Percentiles rank a stretch among this genome's conserved stretches.
Evolutionary conservation across 2,888 invertebrate genomes (phyloP).

Genomic region (Drosophila borealis): DNA sequence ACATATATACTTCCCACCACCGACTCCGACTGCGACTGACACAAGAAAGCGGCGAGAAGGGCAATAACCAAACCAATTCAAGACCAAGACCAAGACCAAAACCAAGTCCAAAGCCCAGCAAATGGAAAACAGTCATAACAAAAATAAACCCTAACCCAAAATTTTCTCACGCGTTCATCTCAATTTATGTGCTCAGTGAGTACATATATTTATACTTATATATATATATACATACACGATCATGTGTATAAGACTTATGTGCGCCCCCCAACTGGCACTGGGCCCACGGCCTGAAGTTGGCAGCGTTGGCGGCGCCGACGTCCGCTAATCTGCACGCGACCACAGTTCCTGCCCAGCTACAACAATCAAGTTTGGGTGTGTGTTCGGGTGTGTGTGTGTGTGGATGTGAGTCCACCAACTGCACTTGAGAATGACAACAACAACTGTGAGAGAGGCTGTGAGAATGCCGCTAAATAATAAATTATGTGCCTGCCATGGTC

Average conservation of each 20-base stretch:
- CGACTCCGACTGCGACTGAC: slow-evolving; percentile 23
- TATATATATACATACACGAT: slow-evolving; percentile 15
- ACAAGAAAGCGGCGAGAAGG: slow-evolving; percentile 61
- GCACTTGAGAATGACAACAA: slow-evolving; percentile 45
- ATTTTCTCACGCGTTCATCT: slow-evolving; percentile 80
- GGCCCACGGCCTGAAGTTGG: background rate
- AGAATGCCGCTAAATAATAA: slow-evolving; percentile 50
- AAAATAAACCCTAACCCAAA: slow-evolving; percentile 52
- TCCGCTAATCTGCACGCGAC: slow-evolving; percentile 71
- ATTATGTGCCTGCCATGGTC: slow-evolving; percentile 22
- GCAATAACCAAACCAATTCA: slow-evolving; percentile 47
- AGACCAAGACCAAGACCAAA: slow-evolving; percentile 28
- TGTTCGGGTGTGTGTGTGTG: slow-evolving; percentile 4
- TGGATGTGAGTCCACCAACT: slow-evolving; percentile 21
- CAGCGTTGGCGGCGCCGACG: slow-evolving; percentile 53
- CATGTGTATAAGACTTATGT: slow-evolving; percentile 11
- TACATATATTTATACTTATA: slow-evolving; percentile 13
- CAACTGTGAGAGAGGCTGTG: slow-evolving; percentile 52
- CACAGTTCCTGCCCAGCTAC: slow-evolving; percentile 44
- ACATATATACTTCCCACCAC: slow-evolving; percentile 52
- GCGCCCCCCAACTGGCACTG: slow-evolving; percentile 15
- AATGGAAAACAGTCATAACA: slow-evolving; percentile 57
- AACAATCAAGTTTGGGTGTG: background rate
- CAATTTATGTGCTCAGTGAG: slow-evolving; percentile 64
- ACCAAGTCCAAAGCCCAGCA: slow-evolving; percentile 32